These are phyloP conservation scores for Agrotis ipsilon DNA, from an alignment of 2,888 invertebrate genomes.

Conservation along the genomic window DNA sequence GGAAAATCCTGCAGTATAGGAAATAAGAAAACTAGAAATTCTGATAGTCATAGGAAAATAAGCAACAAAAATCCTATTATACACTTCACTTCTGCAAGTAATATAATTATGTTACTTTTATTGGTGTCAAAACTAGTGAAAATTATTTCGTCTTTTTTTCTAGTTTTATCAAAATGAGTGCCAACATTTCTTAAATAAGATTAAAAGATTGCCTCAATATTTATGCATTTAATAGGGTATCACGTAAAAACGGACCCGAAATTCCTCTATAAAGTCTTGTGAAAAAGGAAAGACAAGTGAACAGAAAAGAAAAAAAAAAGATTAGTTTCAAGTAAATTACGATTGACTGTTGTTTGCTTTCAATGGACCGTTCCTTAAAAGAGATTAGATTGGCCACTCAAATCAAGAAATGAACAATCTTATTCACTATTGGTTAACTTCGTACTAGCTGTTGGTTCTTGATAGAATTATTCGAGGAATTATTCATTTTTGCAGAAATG, in stretches of 20 bases:
- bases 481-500: slow-evolving; percentile 46
- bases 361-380: slow-evolving; percentile 56
- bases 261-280: slow-evolving; percentile 23
- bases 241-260: not conserved
- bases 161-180: too few species aligned
- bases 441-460: slow-evolving; percentile 57
- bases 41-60: slow-evolving; percentile 1
- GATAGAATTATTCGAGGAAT: slow-evolving; percentile 63
- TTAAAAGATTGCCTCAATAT: not conserved
- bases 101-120: not conserved
- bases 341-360: slow-evolving; percentile 60
- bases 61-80: not conserved
- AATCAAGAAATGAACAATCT: slow-evolving; percentile 67
- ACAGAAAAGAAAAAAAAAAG: slow-evolving; percentile 25
- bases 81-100: not conserved
- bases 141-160: too few species aligned
- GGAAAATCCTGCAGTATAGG: slow-evolving; percentile 6
- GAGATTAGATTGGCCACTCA: slow-evolving; percentile 66
- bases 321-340: slow-evolving; percentile 58
- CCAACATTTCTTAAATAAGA: not conserved
- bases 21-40: slow-evolving; percentile 1
- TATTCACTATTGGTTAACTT: slow-evolving; percentile 52
- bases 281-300: slow-evolving; percentile 36
- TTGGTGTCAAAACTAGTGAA: too few species aligned
- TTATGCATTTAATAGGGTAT: not conserved